Evolutionary conservation across 2,797 vertebrate species (phyloP).

Genomic region (Sardinella longiceps): DNA sequence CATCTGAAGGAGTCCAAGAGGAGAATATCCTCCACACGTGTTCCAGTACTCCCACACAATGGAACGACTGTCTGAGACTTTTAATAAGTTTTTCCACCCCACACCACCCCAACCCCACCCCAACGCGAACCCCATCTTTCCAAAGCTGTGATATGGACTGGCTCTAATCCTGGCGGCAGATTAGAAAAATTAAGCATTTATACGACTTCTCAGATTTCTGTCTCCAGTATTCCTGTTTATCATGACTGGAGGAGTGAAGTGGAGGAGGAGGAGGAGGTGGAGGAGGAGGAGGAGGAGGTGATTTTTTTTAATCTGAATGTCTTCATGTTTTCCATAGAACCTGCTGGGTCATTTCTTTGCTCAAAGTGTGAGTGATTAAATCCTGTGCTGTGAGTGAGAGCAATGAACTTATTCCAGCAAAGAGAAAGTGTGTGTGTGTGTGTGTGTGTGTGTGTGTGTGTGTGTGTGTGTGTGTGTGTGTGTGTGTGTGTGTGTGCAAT

Average conservation of each 20-base stretch:
- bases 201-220: conserved; percentile 68
- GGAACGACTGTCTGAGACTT: conserved; percentile 62
- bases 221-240: conserved; percentile 67
- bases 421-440: not conserved
- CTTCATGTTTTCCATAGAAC: not conserved
- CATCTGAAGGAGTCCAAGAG: conserved; percentile 20
- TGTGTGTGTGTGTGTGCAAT: not conserved
- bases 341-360: not conserved
- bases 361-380: not conserved
- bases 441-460: not conserved
- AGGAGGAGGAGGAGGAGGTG: not conserved
- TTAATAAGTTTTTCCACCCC: conserved; percentile 60
- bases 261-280: not conserved
- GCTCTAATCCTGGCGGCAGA: conserved; percentile 62
- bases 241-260: conserved; percentile 46
- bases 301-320: not conserved
- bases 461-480: too few species aligned
- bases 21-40: conserved; percentile 43
- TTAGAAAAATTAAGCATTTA: conserved; percentile 69
- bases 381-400: not conserved
- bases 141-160: conserved; percentile 60
- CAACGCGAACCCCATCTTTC: conserved; percentile 40
- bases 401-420: not conserved
- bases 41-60: conserved; percentile 62
- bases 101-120: not conserved